Conservation (phyloP, 2,113 vertebrate species). For the Crotalus helleri region DNA sequence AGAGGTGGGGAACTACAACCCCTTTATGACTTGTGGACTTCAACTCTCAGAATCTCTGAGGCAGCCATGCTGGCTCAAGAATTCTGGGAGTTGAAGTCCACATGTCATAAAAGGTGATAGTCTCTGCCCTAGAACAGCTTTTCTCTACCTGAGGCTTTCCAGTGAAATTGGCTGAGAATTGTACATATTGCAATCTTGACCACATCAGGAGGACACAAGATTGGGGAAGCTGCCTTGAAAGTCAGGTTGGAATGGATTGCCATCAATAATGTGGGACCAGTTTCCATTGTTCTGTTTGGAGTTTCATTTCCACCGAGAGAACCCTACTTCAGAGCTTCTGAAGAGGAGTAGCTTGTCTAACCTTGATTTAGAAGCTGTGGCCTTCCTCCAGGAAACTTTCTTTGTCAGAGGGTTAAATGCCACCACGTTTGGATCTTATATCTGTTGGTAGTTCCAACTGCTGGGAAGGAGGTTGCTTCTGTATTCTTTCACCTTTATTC, state of each 20-base stretch:
- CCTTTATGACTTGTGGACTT: background rate
- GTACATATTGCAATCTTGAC: background rate
- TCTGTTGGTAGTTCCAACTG: background rate
- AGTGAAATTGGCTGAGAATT: background rate
- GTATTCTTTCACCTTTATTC: background rate
- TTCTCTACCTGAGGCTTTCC: background rate
- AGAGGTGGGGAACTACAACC: background rate
- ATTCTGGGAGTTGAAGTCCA: no score
- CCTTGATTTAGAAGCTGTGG: background rate
- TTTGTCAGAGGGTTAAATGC: background rate
- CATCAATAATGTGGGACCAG: background rate
- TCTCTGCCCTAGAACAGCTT: background rate
- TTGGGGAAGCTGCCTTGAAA: background rate
- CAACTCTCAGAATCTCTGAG: background rate
- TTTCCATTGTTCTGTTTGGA: background rate
- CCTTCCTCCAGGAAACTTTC: background rate
- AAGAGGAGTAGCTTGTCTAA: background rate
- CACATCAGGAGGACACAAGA: background rate
- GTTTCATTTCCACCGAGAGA: background rate
- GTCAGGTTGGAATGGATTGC: background rate
- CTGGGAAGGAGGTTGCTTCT: background rate
- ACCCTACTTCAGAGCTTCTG: background rate
- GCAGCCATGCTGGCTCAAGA: no score
- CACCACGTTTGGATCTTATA: background rate
- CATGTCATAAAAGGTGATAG: no score